A percentile compares a stretch with the other conserved stretches of the same genome.
These are phyloP conservation scores for Daktulosphaira vitifoliae DNA, from an alignment of 1,140 invertebrate species.

Conservation along the genomic window DNA sequence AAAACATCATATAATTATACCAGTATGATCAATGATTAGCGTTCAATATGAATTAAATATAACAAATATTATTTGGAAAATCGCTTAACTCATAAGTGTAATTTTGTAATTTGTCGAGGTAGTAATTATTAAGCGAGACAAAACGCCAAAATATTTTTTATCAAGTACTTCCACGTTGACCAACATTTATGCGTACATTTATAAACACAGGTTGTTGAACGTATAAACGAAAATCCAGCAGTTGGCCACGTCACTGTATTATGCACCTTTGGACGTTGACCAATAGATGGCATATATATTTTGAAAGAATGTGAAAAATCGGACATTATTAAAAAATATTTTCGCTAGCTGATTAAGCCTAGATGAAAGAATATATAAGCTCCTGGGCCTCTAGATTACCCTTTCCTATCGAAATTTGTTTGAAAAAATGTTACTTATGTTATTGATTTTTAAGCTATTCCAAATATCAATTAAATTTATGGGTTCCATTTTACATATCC, in stretches of 20 bases:
- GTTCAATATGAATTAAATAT: conserved; percentile 18
- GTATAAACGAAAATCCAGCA: not conserved
- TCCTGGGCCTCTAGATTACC: too few relatives aligned
- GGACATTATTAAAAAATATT: too few relatives aligned
- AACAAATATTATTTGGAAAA: conserved; percentile 22
- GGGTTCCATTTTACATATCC: too few relatives aligned
- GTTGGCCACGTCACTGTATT: not conserved
- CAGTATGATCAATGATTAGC: conserved; percentile 8
- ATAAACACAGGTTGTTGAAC: conserved; percentile 13
- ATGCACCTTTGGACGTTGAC: not conserved
- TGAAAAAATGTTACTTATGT: too few relatives aligned
- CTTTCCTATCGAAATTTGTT: too few relatives aligned
- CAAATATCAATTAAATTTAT: too few relatives aligned
- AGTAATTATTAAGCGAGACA: not conserved
- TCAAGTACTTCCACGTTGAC: conserved; percentile 18
- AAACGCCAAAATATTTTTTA: conserved; percentile 32
- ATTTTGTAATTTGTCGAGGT: not conserved
- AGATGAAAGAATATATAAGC: too few relatives aligned
- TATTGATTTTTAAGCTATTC: too few relatives aligned
- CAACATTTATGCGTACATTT: not conserved
- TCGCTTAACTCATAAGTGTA: not conserved
- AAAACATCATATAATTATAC: conserved; percentile 13
- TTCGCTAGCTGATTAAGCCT: too few relatives aligned
- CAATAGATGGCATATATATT: not conserved
- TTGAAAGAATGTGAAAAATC: too few relatives aligned